A percentile compares a stretch with the other conserved stretches of the same genome.
Conservation (phyloP, 2,888 invertebrate genomes). For the Cyclophora albipunctata region DNA sequence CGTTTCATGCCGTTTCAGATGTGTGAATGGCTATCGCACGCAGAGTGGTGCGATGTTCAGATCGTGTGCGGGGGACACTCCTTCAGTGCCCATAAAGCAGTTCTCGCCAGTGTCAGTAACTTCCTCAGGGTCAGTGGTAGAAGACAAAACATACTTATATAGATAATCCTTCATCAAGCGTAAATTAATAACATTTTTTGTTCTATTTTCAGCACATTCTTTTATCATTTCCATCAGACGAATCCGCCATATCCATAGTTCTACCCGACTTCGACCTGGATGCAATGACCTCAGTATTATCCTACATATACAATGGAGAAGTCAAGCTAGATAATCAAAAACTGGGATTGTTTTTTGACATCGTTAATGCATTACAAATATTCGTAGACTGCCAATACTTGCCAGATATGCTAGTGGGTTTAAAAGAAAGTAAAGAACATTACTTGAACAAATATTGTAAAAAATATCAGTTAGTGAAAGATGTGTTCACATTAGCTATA, state of each 20-base stretch:
- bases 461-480: conserved; percentile 16
- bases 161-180: too few species aligned
- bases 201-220: conserved; percentile 42
- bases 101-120: conserved; percentile 80
- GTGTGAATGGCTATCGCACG: conserved; percentile 56
- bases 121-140: conserved; percentile 74
- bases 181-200: neutral
- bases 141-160: neutral
- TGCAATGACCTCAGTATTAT: conserved; percentile 78
- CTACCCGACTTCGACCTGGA: conserved; percentile 78
- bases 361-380: conserved; percentile 66
- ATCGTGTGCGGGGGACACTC: conserved; percentile 77
- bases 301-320: conserved; percentile 81
- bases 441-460: conserved; percentile 12
- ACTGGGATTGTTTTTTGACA: conserved; percentile 75
- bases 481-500: conserved; percentile 31
- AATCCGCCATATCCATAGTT: conserved; percentile 77
- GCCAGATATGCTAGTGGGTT: conserved; percentile 15
- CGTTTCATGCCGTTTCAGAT: conserved; percentile 30
- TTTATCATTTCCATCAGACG: conserved; percentile 47
- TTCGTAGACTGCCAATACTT: conserved; percentile 49
- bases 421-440: conserved; percentile 14
- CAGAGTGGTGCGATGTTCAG: conserved; percentile 77
- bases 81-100: conserved; percentile 79
- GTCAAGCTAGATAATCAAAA: conserved; percentile 75